Conservation (phyloP, 2,113 vertebrate species). For the Halichoerus grypus region DNA sequence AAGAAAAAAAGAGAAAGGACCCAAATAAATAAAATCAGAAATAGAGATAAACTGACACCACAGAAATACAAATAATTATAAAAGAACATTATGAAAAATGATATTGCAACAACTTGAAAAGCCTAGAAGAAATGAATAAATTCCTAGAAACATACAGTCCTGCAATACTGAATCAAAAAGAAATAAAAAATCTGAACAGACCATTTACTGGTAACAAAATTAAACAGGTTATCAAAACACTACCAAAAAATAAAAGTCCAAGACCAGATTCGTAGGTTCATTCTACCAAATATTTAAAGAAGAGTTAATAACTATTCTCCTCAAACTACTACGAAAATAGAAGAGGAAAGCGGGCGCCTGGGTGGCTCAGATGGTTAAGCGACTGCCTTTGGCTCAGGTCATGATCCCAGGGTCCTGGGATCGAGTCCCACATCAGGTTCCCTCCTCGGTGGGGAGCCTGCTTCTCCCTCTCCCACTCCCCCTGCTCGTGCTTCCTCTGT, state of each 20-base stretch:
- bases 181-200: neutral
- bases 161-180: neutral
- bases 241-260: neutral
- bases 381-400: too few species aligned
- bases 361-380: too few species aligned
- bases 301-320: neutral
- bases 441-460: too few species aligned
- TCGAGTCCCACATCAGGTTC: too few species aligned
- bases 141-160: neutral
- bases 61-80: neutral
- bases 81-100: neutral
- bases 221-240: neutral
- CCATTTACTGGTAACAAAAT: neutral
- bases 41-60: neutral
- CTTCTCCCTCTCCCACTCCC: too few species aligned
- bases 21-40: neutral
- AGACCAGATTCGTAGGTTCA: neutral
- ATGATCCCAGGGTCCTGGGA: too few species aligned
- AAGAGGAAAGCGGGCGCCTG: neutral
- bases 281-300: neutral
- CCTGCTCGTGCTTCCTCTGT: too few species aligned
- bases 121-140: neutral
- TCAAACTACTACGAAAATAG: neutral
- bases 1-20: neutral
- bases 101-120: neutral